Base-by-base conservation (phyloP, 2,113 vertebrate species). In the Cavia porcellus region DNA sequence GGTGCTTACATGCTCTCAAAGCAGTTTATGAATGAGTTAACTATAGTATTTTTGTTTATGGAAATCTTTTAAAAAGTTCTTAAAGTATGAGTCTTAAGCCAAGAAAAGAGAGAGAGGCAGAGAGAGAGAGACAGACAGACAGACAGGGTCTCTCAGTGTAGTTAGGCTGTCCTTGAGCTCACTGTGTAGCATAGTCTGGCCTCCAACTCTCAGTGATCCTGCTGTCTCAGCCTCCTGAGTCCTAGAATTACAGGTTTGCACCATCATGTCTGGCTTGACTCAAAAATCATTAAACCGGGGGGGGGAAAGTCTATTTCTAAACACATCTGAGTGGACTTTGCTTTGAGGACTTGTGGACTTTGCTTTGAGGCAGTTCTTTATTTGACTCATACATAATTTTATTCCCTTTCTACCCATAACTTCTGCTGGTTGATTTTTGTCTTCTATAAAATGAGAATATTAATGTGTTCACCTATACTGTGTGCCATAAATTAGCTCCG, bases 11-110 rank as follows among this genome's bases (percentile, higher is more conserved):
- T 59, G 45, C 13, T 82, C 52, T 52, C 35, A 57, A 47, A 75
- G 62, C 50, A 19, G 89, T 68, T 95, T 66, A 35, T 89, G 80
- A 57, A 70, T 7, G 32, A 64, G 77, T 70, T 64, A 77, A 74
- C 62, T 24, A 42, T 68, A 22, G 25, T 70, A n/a, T 2, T 86
- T 80, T 57, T 89, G 66, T 85, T 93, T 42, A 50, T 92, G 74
- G 68, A 80, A 86, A 13, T 7, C 77, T 92, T 92, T 62, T 80
- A 57, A 93, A 87, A 75, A 85, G n/a, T 84, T 66, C 64, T 75
- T 86, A 19, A 32, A 90, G 30, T 75, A 17, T 80, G 84, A 93
- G 42, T 74, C 47, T 83, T 62, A 45, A 81, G 38, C 22, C 15
- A 15, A 90, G 38, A 68, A 15, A 10, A 50, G 47, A 50, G 47